Evolutionary conservation across 2,888 invertebrate species (phyloP), one percentile per base, ranked within the genome.

Genomic region (Phymatocera aterrima): DNA sequence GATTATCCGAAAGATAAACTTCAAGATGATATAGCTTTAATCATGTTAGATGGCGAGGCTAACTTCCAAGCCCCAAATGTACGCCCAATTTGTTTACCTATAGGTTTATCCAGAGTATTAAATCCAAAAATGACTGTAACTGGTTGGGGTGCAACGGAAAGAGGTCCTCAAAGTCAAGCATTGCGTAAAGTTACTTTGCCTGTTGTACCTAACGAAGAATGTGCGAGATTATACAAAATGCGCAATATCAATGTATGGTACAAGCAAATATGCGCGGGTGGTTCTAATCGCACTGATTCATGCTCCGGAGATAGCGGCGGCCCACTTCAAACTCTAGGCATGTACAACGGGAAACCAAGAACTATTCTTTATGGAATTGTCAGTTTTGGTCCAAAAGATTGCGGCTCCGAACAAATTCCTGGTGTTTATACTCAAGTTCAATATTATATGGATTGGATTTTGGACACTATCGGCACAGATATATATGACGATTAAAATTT

Each of bases 231-330:
- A 0, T 85, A 84, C 72, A 70, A 72, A 18, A 65, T 64, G 24
- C 80, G 81, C 8, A 78, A 78, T n/a, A 78, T 81, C 18, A 78
- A 78, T 1, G 78, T 81, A 28, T 79, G 77, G 70, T 60, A 82
- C 21, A 81, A 79, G 28, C 87, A 88, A 77, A 81, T 88, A 48
- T 88, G 88, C 77, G 88, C 86, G 10, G 88, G 87, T 6, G 87
- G 87, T 1, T 15, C 43, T 1, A 34, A 64, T 3, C 79, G 77
- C 0, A 60, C 77, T 57, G 86, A 85, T 46, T 85, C 87, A 5
- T 87, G 88, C 77, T 78, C 78, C 8, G 87, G 88, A 8, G 87
- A 88, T 78, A 87, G 87, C 48, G 88, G 88, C 0, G 86, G 87
- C 1, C 87, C 87, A 2, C 68, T 88, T 2, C 87, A 87, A 80